Percentiles rank a stretch among this genome's conserved stretches.
Conservation (phyloP, 2,888 invertebrate genomes). For the Drosophila formosana region DNA sequence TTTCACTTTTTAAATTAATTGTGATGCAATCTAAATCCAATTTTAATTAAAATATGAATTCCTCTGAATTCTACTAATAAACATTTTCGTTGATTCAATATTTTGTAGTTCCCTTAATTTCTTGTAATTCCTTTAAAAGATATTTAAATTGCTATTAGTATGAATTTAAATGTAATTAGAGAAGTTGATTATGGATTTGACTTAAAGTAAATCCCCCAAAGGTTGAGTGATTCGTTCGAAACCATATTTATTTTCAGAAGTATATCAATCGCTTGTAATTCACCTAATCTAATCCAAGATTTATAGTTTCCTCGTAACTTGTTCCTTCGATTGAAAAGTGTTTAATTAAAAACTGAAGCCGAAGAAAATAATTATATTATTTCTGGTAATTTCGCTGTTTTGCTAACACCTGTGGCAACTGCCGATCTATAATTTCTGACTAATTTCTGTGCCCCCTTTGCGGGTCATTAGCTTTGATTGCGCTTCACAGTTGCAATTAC, state of each 20-base stretch:
- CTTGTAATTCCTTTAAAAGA: neutral
- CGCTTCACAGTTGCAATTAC: conserved; percentile 52
- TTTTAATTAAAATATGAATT: no score
- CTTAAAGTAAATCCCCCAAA: neutral
- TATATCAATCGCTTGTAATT: neutral
- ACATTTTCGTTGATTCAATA: neutral
- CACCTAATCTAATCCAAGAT: neutral
- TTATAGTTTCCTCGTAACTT: conserved; percentile 1
- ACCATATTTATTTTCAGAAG: neutral
- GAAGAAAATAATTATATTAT: conserved; percentile 4
- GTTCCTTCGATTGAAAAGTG: neutral
- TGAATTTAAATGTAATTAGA: neutral
- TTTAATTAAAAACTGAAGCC: conserved; percentile 10
- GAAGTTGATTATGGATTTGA: neutral
- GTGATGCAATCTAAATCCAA: neutral
- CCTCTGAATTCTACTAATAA: no score
- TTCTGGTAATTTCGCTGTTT: conserved; percentile 14
- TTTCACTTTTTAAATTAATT: neutral
- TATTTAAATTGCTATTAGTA: neutral
- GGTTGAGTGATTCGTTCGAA: neutral
- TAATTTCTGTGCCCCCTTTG: conserved; percentile 13
- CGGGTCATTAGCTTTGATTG: conserved; percentile 24
- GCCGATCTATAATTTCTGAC: conserved; percentile 29
- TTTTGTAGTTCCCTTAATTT: neutral
- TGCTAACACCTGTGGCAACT: conserved; percentile 10